Evolutionary conservation across 2,888 invertebrate genomes (phyloP).

Genomic region (Macrosoma leucophasiata): DNA sequence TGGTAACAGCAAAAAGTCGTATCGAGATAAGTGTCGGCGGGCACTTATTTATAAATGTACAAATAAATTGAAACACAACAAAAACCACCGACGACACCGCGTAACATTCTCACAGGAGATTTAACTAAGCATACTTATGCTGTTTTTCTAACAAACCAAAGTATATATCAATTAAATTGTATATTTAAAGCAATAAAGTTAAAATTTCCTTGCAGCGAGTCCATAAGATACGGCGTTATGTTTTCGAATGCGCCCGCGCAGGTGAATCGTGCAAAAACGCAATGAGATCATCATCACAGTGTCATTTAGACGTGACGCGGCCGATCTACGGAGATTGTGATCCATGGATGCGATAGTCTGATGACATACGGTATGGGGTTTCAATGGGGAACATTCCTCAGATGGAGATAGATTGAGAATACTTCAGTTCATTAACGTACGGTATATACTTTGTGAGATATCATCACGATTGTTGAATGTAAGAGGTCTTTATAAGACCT

Average conservation of each 20-base stretch:
- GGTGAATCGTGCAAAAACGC: conserved; percentile 65
- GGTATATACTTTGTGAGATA: neutral
- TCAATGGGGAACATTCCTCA: conserved; percentile 17
- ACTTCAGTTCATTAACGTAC: neutral
- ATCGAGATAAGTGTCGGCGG: too few relatives aligned
- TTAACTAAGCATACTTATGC: conserved; percentile 14
- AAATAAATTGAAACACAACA: conserved; percentile 15
- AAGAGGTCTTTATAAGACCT: too few relatives aligned
- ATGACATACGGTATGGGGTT: conserved; percentile 27
- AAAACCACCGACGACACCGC: conserved; percentile 22
- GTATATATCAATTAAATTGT: conserved; percentile 5
- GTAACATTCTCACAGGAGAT: conserved; percentile 33
- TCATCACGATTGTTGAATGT: too few relatives aligned
- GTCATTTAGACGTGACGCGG: conserved; percentile 53
- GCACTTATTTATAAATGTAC: conserved; percentile 13
- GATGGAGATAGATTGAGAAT: conserved; percentile 6
- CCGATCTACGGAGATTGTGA: conserved; percentile 31
- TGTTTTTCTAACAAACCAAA: conserved; percentile 2
- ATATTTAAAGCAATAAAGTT: conserved; percentile 2
- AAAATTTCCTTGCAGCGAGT: conserved; percentile 3
- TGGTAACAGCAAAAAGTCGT: too few relatives aligned
- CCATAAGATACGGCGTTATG: conserved; percentile 17
- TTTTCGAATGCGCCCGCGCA: conserved; percentile 27
- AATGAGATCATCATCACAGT: conserved; percentile 57
- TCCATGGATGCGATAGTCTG: conserved; percentile 28